Evolutionary conservation across 2,888 invertebrate genomes (phyloP), one percentile per base, ranked within the genome.

Genomic region (Ypsolopha sequella): DNA sequence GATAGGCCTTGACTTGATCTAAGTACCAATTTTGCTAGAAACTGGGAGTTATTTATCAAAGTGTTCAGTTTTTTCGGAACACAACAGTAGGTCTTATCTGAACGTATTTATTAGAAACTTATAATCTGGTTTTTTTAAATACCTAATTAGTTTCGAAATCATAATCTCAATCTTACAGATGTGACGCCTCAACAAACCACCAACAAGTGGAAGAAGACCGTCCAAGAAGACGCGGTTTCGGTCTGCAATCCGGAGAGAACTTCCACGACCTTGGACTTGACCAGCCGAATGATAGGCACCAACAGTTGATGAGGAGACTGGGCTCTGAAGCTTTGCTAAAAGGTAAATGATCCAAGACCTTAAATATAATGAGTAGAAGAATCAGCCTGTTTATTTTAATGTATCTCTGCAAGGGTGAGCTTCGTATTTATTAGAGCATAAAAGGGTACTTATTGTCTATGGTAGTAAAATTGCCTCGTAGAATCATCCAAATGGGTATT

Each of bases 241-340:
- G 77, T 24, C 60, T 86, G 6, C 86, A 79, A 33, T 81, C 86
- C 1, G 86, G 84, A 1, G 86, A 86, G 58, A 86, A 85, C 63
- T 86, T 70, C 55, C 84, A 78, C 52, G 86, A 86, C 55, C 59
- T 86, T 7, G 86, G 81, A 0, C 59, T 85, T 2, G 86, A 86
- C 53, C 75, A 70, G 56, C 74, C 81, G 0, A 77, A 35, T 6
- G 49, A 84, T 1, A 68, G 73, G 11, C 82, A 84, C 52, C 59
- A 77, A 56, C 81, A 85, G 57, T 63, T 84, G 0, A 77, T 84
- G 34, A 71, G 79, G 51, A 70, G 78, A 57, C 61, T 86, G 1
- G 82, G 84, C 0, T 82, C 84, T 1, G 85, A 86, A 53, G 76
- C 76, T 1, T 47, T 58, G 43, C 52, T 58, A 4, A 58, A 58